Evolutionary conservation across 2,888 invertebrate genomes (phyloP), one percentile per base, ranked within the genome.

Genomic region (Drosophila dives): DNA sequence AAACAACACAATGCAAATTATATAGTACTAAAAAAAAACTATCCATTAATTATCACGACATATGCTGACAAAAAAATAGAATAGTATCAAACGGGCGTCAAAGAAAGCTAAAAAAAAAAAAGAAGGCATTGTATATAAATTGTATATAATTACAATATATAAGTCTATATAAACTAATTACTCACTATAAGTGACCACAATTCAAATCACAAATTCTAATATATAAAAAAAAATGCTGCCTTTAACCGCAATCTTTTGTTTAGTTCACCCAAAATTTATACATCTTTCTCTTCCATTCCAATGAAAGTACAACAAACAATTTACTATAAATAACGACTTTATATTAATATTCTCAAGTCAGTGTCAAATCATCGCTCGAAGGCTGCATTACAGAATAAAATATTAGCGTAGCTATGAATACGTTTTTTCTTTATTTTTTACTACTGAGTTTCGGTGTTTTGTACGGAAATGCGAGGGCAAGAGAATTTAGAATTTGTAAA

Each of bases 111-210:
- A 40, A 48, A 58, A 67, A 55, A 63, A 55, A 48, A n/a, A n/a
- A n/a, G n/a, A 62, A 51, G 8, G n/a, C 65, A 62, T 65, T 71
- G 81, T 69, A 72, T 60, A 80, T 76, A 81, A 63, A 72, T 72
- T n/a, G n/a, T n/a, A n/a, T n/a, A n/a, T n/a, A n/a, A n/a, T n/a
- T n/a, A n/a, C n/a, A n/a, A n/a, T n/a, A n/a, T n/a, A n/a, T n/a
- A n/a, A n/a, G n/a, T n/a, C n/a, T n/a, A n/a, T n/a, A n/a, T n/a
- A n/a, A n/a, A n/a, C n/a, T n/a, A n/a, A n/a, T n/a, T n/a, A n/a
- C n/a, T n/a, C n/a, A n/a, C n/a, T n/a, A n/a, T n/a, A n/a, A n/a
- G n/a, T n/a, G n/a, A n/a, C n/a, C n/a, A n/a, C n/a, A n/a, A n/a
- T n/a, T n/a, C n/a, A n/a, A n/a, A n/a, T n/a, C n/a, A n/a, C n/a